Percentiles rank a stretch among this genome's conserved stretches.
Conservation (phyloP, 2,888 invertebrate genomes). For the Eupithecia exiguata region DNA sequence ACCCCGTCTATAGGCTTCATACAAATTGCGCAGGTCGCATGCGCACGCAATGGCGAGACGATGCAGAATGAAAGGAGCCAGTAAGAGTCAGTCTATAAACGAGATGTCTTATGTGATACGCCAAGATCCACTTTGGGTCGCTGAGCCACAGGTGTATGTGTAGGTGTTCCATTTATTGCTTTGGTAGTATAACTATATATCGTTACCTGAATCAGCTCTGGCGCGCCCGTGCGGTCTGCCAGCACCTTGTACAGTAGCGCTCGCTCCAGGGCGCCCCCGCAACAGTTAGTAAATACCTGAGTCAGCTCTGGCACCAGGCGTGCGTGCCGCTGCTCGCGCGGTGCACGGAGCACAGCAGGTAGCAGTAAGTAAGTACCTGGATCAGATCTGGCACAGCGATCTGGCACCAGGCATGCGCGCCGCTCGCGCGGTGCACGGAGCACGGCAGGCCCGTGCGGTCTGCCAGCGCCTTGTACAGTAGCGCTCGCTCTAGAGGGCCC, state of each 20-base stretch:
- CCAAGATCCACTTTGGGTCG: no score
- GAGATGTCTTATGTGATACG: no score
- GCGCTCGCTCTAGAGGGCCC: conserved; percentile 84
- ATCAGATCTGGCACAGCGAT: conserved; percentile 81
- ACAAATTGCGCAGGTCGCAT: no score
- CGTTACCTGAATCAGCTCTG: no score
- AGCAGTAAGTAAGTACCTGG: conserved; percentile 47
- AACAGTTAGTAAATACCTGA: conserved; percentile 47
- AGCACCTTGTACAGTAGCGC: not conserved
- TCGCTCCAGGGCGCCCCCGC: no score
- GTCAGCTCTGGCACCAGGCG: conserved; percentile 85
- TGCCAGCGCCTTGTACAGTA: conserved; percentile 86
- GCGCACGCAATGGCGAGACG: no score
- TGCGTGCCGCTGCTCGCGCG: conserved; percentile 82
- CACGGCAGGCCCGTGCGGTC: conserved; percentile 86
- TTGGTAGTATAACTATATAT: no score
- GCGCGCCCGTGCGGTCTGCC: not conserved
- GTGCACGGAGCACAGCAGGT: conserved; percentile 57
- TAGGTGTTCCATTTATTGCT: no score
- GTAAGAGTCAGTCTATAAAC: no score
- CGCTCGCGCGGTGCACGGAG: conserved; percentile 81
- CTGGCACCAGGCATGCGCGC: conserved; percentile 86
- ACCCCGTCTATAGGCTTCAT: no score
- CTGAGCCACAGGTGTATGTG: no score
- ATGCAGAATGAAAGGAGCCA: no score